Evolutionary conservation across 2,113 vertebrate species (phyloP).

Genomic region (Oxyura jamaicensis): DNA sequence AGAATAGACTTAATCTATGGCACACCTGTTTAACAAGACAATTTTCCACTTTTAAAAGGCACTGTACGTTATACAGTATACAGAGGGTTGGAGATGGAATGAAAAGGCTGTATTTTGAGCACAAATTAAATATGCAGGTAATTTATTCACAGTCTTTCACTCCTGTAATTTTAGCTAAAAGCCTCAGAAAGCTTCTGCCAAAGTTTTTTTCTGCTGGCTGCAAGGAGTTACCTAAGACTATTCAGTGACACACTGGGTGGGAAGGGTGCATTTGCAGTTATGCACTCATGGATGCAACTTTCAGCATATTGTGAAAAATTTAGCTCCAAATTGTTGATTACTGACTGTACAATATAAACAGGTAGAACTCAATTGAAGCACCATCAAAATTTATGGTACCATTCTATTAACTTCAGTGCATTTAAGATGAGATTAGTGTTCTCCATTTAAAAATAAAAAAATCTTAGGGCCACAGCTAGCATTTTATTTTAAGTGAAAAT

Average conservation of each 20-base stretch:
- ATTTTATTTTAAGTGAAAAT: neutral
- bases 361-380: neutral
- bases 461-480: neutral
- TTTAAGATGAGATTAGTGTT: neutral
- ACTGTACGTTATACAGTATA: neutral
- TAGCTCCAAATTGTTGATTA: neutral
- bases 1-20: neutral
- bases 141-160: conserved; percentile 53
- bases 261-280: neutral
- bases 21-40: conserved; percentile 8
- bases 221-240: neutral
- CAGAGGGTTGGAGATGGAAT: neutral
- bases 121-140: conserved; percentile 2
- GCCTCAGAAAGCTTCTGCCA: conserved; percentile 5
- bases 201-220: neutral
- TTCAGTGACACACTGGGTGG: neutral
- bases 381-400: neutral
- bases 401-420: neutral
- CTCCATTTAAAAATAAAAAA: neutral
- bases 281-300: neutral
- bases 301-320: neutral
- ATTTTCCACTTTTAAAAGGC: conserved; percentile 8
- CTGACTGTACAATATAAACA: neutral
- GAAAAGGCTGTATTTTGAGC: conserved; percentile 18
- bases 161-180: conserved; percentile 35